Percentiles rank a stretch among this genome's conserved stretches.
Conservation (phyloP, 2,113 vertebrate genomes). For the Peromyscus californicus region DNA sequence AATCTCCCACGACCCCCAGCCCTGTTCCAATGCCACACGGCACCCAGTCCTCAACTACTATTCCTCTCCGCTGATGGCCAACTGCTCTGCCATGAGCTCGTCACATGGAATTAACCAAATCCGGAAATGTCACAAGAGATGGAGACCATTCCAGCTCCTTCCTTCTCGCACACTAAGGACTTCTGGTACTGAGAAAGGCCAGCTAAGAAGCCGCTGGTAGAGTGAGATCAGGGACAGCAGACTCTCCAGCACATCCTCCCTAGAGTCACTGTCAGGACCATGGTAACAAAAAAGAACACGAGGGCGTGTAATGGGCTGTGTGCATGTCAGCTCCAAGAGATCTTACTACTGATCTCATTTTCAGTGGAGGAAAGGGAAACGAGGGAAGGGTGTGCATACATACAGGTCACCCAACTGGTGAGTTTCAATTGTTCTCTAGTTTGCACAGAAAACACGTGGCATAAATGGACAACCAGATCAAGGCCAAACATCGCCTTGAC, state of each 20-base stretch:
- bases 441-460: neutral
- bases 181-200: neutral
- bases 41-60: neutral
- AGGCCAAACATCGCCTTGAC: neutral
- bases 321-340: neutral
- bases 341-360: neutral
- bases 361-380: neutral
- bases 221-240: neutral
- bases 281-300: neutral
- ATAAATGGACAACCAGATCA: neutral
- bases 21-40: neutral
- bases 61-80: constrained; percentile 8
- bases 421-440: neutral
- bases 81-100: neutral
- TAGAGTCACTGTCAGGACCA: neutral
- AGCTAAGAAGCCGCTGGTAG: neutral
- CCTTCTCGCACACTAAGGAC: neutral
- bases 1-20: neutral
- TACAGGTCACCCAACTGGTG: neutral
- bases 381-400: neutral
- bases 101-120: constrained; percentile 44
- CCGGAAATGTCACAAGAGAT: constrained; percentile 32
- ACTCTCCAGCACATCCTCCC: neutral
- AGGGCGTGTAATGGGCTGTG: too few relatives aligned
- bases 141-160: neutral